A percentile compares a stretch with the other conserved stretches of the same genome.
Evolutionary conservation across 2,888 invertebrate species (phyloP).

Genomic region (Asteroscopus sphinx): DNA sequence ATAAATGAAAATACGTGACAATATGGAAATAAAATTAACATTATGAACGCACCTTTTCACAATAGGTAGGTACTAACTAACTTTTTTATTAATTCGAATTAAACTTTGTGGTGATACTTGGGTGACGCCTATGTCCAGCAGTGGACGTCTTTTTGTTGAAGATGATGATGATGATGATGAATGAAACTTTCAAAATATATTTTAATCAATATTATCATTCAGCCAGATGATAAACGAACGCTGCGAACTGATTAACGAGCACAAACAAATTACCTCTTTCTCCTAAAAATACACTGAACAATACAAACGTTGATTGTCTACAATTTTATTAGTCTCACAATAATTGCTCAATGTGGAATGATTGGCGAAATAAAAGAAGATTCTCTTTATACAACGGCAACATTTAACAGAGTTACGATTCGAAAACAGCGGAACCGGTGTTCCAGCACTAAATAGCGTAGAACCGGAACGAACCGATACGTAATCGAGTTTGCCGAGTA

Average conservation of each 20-base stretch:
- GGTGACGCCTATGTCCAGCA: too few relatives aligned
- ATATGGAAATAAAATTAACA: too few relatives aligned
- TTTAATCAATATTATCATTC: too few relatives aligned
- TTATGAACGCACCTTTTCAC: too few relatives aligned
- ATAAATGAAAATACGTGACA: slow-evolving; percentile 53
- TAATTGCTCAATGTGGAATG: slow-evolving; percentile 56
- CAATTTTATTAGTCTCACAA: slow-evolving; percentile 60
- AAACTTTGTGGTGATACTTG: too few relatives aligned
- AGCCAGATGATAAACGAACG: not conserved
- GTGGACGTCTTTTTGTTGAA: too few relatives aligned
- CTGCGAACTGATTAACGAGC: not conserved
- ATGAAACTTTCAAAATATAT: not conserved
- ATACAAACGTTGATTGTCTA: slow-evolving; percentile 44
- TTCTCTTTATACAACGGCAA: slow-evolving; percentile 60
- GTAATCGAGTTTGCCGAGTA: slow-evolving; percentile 66
- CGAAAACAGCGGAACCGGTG: slow-evolving; percentile 64
- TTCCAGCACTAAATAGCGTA: slow-evolving; percentile 61
- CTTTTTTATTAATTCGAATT: too few relatives aligned
- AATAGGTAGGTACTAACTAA: too few relatives aligned
- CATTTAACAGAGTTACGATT: slow-evolving; percentile 67
- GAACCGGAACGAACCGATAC: slow-evolving; percentile 61
- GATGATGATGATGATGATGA: not conserved
- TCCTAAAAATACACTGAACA: slow-evolving; percentile 43
- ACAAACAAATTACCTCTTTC: slow-evolving; percentile 13
- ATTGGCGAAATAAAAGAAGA: slow-evolving; percentile 65